phyloP scores from a whole-genome alignment of 2,888 invertebrate genomes.

The Auanema freiburgensis region DNA sequence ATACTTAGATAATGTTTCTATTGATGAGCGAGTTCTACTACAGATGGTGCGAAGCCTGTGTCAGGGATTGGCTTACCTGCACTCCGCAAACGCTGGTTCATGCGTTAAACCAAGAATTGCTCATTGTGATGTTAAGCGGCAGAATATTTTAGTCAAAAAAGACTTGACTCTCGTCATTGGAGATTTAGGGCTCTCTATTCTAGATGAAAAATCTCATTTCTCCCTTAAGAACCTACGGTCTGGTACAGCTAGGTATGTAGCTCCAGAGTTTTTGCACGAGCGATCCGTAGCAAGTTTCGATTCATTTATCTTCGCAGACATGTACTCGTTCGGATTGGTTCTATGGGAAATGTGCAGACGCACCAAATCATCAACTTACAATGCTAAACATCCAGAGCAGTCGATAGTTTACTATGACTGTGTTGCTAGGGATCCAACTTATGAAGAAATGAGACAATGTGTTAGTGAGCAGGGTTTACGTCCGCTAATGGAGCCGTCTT shows the following conservation, averaged over 20 bases:
- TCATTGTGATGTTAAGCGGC: not conserved
- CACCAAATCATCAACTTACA: not conserved
- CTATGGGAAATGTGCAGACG: slow-evolving; percentile 16
- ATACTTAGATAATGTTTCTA: not conserved
- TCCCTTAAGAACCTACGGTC: not conserved
- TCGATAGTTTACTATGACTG: no score
- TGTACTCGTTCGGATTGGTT: slow-evolving; percentile 16
- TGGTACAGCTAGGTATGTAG: slow-evolving; percentile 3
- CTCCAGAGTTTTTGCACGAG: slow-evolving; percentile 16
- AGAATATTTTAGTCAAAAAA: not conserved
- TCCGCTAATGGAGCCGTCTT: no score
- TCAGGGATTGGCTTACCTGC: not conserved
- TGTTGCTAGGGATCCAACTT: no score
- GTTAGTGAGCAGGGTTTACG: no score
- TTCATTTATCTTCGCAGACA: slow-evolving; percentile 9
- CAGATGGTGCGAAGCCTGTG: not conserved
- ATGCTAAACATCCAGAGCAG: no score
- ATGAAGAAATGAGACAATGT: no score
- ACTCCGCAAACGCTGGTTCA: not conserved
- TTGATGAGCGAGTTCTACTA: not conserved
- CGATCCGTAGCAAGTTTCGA: slow-evolving; percentile 5
- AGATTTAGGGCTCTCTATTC: not conserved
- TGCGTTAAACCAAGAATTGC: not conserved
- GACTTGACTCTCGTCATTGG: not conserved
- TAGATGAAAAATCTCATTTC: not conserved